Conservation (phyloP, 1,140 invertebrate genomes). For the Parapsyche elsis region DNA sequence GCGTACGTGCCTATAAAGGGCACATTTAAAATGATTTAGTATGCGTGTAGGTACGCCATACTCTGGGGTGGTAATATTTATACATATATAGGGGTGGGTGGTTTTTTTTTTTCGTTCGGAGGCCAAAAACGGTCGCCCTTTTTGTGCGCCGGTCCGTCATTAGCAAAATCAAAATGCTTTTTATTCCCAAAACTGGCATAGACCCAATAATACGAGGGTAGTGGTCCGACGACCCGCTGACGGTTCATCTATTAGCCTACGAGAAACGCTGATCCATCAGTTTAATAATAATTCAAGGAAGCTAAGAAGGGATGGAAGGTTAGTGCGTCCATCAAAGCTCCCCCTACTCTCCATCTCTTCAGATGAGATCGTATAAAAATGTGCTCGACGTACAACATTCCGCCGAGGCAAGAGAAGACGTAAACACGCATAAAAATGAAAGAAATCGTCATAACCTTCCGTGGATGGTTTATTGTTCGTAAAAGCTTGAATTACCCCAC, state of each 20-base stretch:
- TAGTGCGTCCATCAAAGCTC: too few relatives aligned
- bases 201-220: slow-evolving; percentile 29
- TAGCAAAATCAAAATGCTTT: slow-evolving; percentile 52
- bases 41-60: neutral
- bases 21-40: slow-evolving; percentile 19
- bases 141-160: slow-evolving; percentile 33
- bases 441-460: too few relatives aligned
- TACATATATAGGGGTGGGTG: neutral
- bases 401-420: too few relatives aligned
- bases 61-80: too few relatives aligned
- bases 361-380: too few relatives aligned
- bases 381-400: too few relatives aligned
- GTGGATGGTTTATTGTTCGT: too few relatives aligned
- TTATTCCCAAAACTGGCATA: slow-evolving; percentile 47
- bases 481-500: too few relatives aligned
- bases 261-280: slow-evolving; percentile 49
- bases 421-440: too few relatives aligned
- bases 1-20: neutral
- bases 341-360: too few relatives aligned
- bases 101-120: neutral
- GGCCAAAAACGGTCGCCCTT: neutral
- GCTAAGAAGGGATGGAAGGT: too few relatives aligned
- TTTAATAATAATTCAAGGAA: slow-evolving; percentile 34
- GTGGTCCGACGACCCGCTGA: slow-evolving; percentile 38
- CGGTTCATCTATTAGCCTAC: slow-evolving; percentile 51